These are phyloP conservation scores for Hypena proboscidalis DNA, from an alignment of 2,888 invertebrate species.

Conservation along the genomic window DNA sequence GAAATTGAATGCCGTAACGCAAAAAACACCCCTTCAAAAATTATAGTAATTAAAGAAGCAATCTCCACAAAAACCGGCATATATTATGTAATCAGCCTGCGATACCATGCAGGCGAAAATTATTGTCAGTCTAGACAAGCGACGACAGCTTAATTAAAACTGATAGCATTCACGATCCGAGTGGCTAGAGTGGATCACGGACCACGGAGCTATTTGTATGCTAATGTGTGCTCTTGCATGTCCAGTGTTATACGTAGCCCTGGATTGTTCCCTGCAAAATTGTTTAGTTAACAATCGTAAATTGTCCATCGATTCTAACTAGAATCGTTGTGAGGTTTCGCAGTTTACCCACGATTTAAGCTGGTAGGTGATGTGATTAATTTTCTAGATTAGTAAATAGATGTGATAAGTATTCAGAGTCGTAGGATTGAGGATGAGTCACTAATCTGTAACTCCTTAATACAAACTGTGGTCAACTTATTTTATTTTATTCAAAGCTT, in stretches of 20 bases:
- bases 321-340: neutral
- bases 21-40: too few relatives aligned
- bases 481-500: too few relatives aligned
- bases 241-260: slow-evolving; percentile 32
- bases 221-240: slow-evolving; percentile 30
- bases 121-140: slow-evolving; percentile 39
- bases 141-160: slow-evolving; percentile 53
- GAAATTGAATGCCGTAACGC: too few relatives aligned
- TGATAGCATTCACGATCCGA: slow-evolving; percentile 48
- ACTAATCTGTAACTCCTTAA: too few relatives aligned
- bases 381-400: too few relatives aligned
- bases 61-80: too few relatives aligned
- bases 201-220: slow-evolving; percentile 45
- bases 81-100: slow-evolving; percentile 35
- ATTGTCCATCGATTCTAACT: slow-evolving; percentile 17
- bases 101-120: slow-evolving; percentile 37
- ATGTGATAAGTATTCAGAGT: too few relatives aligned
- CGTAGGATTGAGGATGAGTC: too few relatives aligned
- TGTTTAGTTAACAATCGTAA: slow-evolving; percentile 19
- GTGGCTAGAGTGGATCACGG: slow-evolving; percentile 39
- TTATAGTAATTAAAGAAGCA: too few relatives aligned
- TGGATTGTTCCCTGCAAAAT: slow-evolving; percentile 18
- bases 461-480: too few relatives aligned
- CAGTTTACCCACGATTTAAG: too few relatives aligned
- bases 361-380: too few relatives aligned